These are phyloP conservation scores for Steatornis caripensis DNA, from an alignment of 2,113 vertebrate genomes.

Conservation along the genomic window DNA sequence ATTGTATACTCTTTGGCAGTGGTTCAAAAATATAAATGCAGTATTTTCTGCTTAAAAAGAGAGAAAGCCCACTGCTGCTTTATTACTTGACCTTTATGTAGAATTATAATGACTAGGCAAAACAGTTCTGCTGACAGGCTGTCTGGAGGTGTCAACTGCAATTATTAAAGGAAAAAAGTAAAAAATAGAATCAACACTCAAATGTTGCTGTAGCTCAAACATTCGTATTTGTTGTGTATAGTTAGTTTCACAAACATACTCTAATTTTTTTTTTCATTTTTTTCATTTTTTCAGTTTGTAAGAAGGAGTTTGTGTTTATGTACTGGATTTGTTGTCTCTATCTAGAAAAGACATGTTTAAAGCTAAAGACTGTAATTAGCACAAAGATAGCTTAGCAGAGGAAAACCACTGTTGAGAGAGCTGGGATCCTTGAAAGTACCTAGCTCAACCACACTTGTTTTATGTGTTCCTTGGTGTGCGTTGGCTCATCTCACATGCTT, in stretches of 20 bases:
- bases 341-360: neutral
- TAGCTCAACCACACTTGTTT: neutral
- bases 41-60: neutral
- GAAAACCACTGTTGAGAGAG: neutral
- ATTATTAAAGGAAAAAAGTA: neutral
- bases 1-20: neutral
- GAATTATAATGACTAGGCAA: neutral
- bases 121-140: neutral
- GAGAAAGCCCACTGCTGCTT: neutral
- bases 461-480: neutral
- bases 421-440: neutral
- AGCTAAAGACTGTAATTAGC: neutral
- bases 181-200: neutral
- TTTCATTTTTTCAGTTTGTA: neutral
- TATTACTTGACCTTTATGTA: neutral
- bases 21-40: neutral
- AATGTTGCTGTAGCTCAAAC: neutral
- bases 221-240: neutral
- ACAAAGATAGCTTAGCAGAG: neutral
- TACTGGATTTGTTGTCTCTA: neutral
- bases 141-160: neutral
- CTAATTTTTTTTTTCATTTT: neutral
- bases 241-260: neutral
- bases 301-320: neutral
- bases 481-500: neutral